Conservation (phyloP, 2,113 vertebrate genomes). For the Urocolius indicus region DNA sequence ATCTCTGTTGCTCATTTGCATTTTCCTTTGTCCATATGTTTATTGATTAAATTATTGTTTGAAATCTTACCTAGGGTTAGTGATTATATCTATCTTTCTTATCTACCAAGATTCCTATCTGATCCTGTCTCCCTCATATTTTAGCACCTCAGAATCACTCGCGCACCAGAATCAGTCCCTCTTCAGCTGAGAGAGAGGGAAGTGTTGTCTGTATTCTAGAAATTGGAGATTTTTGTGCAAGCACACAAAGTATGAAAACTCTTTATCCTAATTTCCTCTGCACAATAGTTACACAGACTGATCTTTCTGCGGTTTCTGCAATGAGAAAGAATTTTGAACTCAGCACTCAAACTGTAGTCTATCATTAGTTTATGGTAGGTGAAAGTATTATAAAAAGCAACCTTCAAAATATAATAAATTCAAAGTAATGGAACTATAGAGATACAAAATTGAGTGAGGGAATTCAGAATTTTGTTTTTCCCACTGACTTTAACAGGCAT, state of each 20-base stretch:
- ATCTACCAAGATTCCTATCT: background rate
- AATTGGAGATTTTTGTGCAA: constrained; percentile 34
- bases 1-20: constrained; percentile 32
- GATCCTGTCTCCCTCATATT: constrained; percentile 3
- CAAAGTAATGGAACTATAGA: background rate
- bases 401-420: background rate
- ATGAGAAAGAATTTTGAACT: background rate
- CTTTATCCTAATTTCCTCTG: constrained; percentile 36
- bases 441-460: background rate
- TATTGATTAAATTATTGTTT: constrained; percentile 56
- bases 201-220: constrained; percentile 5
- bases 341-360: background rate
- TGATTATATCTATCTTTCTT: background rate
- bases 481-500: background rate
- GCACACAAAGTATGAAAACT: constrained; percentile 34
- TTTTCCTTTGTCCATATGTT: constrained; percentile 55
- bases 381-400: constrained; percentile 13
- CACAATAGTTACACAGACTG: constrained; percentile 23
- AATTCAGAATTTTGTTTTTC: constrained; percentile 1
- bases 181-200: background rate
- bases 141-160: constrained; percentile 13
- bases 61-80: constrained; percentile 11
- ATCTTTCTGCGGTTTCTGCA: background rate
- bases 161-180: background rate
- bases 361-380: background rate